phyloP scores from a whole-genome alignment of 2,888 invertebrate genomes.

The Luperina testacea region DNA sequence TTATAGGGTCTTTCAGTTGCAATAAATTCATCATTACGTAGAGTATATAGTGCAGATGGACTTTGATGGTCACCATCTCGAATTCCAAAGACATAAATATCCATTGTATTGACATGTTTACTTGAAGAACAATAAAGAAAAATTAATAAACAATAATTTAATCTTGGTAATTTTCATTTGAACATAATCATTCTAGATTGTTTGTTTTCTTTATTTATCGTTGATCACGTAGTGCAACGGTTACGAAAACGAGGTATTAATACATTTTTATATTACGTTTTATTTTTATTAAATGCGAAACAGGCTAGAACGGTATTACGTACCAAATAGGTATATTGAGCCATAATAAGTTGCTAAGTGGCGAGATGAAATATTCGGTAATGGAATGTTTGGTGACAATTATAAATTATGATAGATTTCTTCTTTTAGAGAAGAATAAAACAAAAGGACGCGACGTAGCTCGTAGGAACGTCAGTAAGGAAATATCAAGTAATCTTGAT shows the following conservation, averaged over 20 bases:
- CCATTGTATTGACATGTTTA: constrained; percentile 31
- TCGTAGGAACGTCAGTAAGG: neutral
- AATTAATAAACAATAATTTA: constrained; percentile 21
- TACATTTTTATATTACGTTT: constrained; percentile 33
- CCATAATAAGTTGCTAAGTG: constrained; percentile 12
- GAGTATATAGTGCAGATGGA: neutral
- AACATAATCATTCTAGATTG: constrained; percentile 36
- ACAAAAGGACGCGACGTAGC: neutral
- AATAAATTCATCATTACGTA: neutral
- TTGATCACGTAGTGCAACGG: constrained; percentile 31
- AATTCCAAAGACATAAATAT: constrained; percentile 15
- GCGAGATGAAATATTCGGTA: constrained; percentile 10
- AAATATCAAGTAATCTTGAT: constrained; percentile 32
- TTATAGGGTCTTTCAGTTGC: neutral
- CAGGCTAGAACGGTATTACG: constrained; percentile 27
- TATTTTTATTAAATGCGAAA: constrained; percentile 34
- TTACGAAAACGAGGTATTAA: constrained; percentile 41
- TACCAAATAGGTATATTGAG: constrained; percentile 1
- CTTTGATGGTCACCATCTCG: neutral
- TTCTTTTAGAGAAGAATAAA: constrained; percentile 1
- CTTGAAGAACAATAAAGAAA: constrained; percentile 7
- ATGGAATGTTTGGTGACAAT: neutral
- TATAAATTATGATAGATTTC: neutral
- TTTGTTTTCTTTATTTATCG: constrained; percentile 35
- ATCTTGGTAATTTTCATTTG: constrained; percentile 34